Conservation (phyloP, 2,888 invertebrate species). For the Plutella xylostella region DNA sequence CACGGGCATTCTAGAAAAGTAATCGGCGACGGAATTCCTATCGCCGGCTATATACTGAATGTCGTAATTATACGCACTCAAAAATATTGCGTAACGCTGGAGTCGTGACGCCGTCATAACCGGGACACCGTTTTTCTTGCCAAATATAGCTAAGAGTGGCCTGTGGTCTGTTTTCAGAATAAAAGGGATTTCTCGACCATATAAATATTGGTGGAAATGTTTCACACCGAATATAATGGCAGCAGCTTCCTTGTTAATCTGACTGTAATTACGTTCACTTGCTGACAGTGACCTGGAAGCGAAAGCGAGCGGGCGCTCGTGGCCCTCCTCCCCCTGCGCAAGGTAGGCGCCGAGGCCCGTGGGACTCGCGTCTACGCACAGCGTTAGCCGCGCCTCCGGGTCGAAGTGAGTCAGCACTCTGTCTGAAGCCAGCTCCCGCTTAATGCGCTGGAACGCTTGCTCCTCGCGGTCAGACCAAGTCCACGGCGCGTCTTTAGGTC, state of each 20-base stretch:
- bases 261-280: constrained; percentile 20
- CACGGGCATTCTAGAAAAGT: not conserved
- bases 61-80: constrained; percentile 21
- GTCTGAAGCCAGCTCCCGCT: constrained; percentile 1
- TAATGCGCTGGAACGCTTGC: not conserved
- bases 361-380: constrained; percentile 5
- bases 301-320: constrained; percentile 12
- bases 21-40: constrained; percentile 2
- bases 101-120: constrained; percentile 22
- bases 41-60: constrained; percentile 22
- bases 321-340: not conserved
- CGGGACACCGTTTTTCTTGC: constrained; percentile 20
- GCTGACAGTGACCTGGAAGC: constrained; percentile 17
- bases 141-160: constrained; percentile 23
- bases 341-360: not conserved
- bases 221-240: constrained; percentile 22
- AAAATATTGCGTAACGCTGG: constrained; percentile 23
- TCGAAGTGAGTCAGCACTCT: constrained; percentile 2
- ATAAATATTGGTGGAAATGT: constrained; percentile 21
- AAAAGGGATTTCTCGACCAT: constrained; percentile 17
- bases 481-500: no score
- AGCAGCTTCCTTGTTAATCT: constrained; percentile 23
- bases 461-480: constrained; percentile 8
- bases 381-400: not conserved
- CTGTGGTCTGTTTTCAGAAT: constrained; percentile 21